Percentiles rank a stretch among this genome's conserved stretches.
Conservation (phyloP, 2,113 vertebrate genomes). For the Marmota flaviventris region DNA sequence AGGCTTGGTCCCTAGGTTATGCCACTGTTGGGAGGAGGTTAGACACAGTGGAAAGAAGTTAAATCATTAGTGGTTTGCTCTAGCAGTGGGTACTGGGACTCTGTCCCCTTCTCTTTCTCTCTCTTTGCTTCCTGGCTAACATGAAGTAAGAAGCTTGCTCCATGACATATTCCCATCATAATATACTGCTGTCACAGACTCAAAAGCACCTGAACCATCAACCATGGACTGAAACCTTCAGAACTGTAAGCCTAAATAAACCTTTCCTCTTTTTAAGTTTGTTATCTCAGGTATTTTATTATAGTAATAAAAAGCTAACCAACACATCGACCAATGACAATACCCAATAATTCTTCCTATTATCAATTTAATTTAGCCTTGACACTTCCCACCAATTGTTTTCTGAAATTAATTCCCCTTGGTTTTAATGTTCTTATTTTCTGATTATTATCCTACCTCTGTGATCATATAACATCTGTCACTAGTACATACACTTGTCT, state of each 20-base stretch:
- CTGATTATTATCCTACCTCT: slow-evolving; percentile 6
- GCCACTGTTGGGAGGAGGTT: neutral
- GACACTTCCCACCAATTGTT: neutral
- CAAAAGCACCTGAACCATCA: neutral
- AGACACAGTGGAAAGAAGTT: neutral
- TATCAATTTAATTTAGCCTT: neutral
- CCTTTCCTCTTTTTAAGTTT: neutral
- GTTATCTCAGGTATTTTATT: neutral
- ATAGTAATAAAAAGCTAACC: neutral
- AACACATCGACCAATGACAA: neutral
- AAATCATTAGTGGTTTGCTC: neutral
- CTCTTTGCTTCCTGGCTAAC: neutral
- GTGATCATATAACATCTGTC: neutral
- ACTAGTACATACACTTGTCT: neutral
- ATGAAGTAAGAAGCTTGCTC: neutral
- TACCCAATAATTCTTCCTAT: neutral
- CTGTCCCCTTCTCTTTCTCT: neutral
- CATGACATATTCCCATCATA: neutral
- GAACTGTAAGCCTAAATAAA: neutral
- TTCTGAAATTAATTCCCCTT: neutral
- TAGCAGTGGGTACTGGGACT: neutral
- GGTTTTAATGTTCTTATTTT: neutral
- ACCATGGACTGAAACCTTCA: neutral
- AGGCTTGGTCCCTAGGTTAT: neutral
- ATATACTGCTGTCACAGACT: neutral